Conservation (phyloP, 2,888 invertebrate species). For the Mantis religiosa region DNA sequence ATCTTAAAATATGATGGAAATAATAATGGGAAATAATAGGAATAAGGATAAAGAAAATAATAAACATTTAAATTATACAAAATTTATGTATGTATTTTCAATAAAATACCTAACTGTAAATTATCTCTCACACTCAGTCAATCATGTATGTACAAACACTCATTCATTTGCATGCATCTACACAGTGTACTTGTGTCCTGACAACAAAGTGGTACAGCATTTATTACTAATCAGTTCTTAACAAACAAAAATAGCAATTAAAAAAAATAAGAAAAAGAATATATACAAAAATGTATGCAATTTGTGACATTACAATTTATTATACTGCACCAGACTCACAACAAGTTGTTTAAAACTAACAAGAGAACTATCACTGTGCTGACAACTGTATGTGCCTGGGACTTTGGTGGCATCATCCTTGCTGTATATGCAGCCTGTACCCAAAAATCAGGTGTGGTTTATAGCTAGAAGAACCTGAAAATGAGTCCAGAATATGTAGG, state of each 20-base stretch:
- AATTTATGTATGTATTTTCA: background rate
- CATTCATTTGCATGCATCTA: background rate
- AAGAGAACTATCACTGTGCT: no score
- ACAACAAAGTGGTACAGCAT: background rate
- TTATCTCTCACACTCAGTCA: background rate
- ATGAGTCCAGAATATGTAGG: no score
- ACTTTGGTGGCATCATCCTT: no score
- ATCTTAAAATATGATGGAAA: background rate
- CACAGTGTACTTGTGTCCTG: background rate
- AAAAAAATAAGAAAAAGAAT: background rate
- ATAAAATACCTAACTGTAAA: background rate
- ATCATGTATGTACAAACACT: background rate
- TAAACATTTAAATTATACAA: background rate
- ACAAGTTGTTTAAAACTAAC: background rate
- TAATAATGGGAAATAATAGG: background rate
- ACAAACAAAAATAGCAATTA: no score
- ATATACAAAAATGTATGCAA: background rate
- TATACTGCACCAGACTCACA: background rate
- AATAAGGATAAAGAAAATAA: background rate
- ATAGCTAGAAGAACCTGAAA: no score
- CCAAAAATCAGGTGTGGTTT: no score
- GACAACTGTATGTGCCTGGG: no score
- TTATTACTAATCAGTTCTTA: background rate
- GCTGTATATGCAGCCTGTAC: no score
- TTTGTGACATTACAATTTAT: background rate